A percentile compares a stretch with the other conserved stretches of the same genome.
These are phyloP conservation scores for Hoplodrina blanda DNA, from an alignment of 2,888 invertebrate species.

Conservation along the genomic window DNA sequence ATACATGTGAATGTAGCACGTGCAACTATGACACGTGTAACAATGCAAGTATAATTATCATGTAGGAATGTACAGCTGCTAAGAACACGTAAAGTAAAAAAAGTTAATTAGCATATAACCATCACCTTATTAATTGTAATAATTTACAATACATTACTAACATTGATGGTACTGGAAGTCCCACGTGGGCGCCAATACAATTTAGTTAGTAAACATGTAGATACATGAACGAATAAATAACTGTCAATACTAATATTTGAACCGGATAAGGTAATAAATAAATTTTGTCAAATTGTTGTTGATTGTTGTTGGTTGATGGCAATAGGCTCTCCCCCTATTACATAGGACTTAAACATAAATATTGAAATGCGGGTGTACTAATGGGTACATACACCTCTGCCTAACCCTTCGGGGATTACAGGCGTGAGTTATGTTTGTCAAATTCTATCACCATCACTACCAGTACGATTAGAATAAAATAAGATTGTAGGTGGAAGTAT, in stretches of 20 bases:
- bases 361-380: too few relatives aligned
- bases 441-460: too few relatives aligned
- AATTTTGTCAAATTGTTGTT: neutral
- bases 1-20: neutral
- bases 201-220: neutral
- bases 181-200: conserved; percentile 21
- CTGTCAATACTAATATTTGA: neutral
- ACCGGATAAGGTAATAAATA: neutral
- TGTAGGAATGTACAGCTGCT: too few relatives aligned
- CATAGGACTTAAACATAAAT: too few relatives aligned
- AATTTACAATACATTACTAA: neutral
- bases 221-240: neutral
- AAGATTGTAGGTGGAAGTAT: too few relatives aligned
- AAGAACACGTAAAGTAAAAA: neutral
- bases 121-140: neutral
- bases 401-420: too few relatives aligned
- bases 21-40: conserved; percentile 7
- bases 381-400: too few relatives aligned
- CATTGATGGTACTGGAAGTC: neutral
- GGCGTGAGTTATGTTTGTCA: too few relatives aligned
- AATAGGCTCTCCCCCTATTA: too few relatives aligned
- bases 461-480: neutral
- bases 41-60: neutral
- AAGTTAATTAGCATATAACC: neutral
- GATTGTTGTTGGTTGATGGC: too few relatives aligned